A percentile compares a stretch with the other conserved stretches of the same genome.
Evolutionary conservation across 2,113 vertebrate species (phyloP).

Genomic region (Ardeotis arabs): DNA sequence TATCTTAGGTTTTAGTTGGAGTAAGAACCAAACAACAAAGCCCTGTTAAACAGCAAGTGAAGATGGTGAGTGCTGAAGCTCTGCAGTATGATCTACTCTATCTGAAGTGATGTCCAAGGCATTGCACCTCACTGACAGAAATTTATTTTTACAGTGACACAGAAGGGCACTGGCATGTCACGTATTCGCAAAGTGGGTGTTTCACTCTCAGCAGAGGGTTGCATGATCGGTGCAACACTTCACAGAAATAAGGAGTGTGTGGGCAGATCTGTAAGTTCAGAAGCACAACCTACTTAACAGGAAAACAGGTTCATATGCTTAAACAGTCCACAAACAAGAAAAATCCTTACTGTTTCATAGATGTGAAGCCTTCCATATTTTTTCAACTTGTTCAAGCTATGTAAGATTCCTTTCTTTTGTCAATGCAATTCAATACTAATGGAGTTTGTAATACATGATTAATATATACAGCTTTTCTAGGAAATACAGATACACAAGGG

Average conservation of each 20-base stretch:
- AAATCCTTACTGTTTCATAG: not conserved
- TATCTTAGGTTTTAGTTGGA: not conserved
- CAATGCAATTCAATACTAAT: not conserved
- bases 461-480: not conserved
- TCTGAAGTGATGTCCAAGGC: not conserved
- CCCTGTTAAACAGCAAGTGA: not conserved
- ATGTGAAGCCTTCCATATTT: not conserved
- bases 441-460: not conserved
- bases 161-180: slow-evolving; percentile 20
- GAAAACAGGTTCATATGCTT: not conserved
- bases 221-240: not conserved
- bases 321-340: not conserved
- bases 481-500: not conserved
- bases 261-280: not conserved
- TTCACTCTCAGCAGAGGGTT: not conserved
- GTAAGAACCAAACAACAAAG: not conserved
- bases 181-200: slow-evolving; percentile 16
- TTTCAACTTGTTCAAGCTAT: not conserved
- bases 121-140: not conserved
- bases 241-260: not conserved
- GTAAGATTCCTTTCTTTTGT: not conserved
- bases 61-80: not conserved
- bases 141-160: slow-evolving; percentile 47
- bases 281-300: not conserved
- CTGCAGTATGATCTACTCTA: not conserved